A percentile compares a stretch with the other conserved stretches of the same genome.
Conservation (phyloP, 1,140 invertebrate genomes). For the Sitobion miscanthi region DNA sequence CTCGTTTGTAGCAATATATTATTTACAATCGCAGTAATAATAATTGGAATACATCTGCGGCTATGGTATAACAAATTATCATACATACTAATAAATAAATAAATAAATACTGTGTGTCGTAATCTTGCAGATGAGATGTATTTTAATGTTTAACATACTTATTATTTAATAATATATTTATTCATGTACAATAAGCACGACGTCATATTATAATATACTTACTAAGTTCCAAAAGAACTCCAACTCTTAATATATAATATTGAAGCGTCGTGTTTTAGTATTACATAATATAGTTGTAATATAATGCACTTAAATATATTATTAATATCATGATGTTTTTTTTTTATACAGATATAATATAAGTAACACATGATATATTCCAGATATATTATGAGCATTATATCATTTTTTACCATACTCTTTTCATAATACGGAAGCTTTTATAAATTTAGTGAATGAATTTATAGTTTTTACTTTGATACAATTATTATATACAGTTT, state of each 20-base stretch:
- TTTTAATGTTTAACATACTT: slow-evolving; percentile 7
- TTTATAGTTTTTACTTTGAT: slow-evolving; percentile 5
- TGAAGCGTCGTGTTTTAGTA: neutral
- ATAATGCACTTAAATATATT: neutral
- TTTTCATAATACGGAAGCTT: neutral
- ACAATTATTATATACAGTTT: slow-evolving; percentile 12
- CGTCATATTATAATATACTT: neutral
- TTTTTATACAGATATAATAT: neutral
- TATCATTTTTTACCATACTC: neutral
- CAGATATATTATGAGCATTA: slow-evolving; percentile 7
- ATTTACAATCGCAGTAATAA: neutral
- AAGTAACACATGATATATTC: neutral
- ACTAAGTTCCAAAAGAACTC: neutral
- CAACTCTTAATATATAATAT: neutral
- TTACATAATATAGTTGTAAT: neutral
- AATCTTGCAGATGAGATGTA: neutral
- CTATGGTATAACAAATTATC: neutral
- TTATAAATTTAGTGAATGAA: slow-evolving; percentile 16
- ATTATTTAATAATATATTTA: neutral
- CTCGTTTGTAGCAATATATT: neutral
- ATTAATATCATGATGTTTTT: slow-evolving; percentile 9
- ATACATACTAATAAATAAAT: neutral
- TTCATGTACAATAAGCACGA: neutral
- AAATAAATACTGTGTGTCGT: neutral
- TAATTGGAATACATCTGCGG: neutral